Evolutionary conservation across 2,888 invertebrate genomes (phyloP).

Genomic region (Oscheius sp.): DNA sequence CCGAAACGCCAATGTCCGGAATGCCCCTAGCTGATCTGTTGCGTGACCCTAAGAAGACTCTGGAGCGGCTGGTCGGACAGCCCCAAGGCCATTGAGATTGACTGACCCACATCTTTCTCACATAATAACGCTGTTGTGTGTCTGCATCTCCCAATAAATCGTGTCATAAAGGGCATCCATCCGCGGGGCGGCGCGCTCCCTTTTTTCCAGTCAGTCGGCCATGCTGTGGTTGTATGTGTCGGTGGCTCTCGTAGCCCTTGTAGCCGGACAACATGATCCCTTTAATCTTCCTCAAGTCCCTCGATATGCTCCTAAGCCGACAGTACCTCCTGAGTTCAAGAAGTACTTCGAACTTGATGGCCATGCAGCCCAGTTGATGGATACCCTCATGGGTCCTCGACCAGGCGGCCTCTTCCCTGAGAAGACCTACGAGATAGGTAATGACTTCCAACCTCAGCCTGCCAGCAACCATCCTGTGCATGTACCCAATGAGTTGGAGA

Average conservation of each 20-base stretch:
- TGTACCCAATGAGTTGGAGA: slow-evolving; percentile 62
- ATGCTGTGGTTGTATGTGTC: slow-evolving; percentile 51
- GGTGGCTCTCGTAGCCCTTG: slow-evolving; percentile 29
- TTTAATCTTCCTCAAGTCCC: slow-evolving; percentile 59
- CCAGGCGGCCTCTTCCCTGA: slow-evolving; percentile 73
- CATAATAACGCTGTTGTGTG: slow-evolving; percentile 38
- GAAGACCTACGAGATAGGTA: slow-evolving; percentile 71
- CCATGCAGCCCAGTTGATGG: slow-evolving; percentile 71
- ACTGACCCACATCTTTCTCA: slow-evolving; percentile 28
- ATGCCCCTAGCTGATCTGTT: slow-evolving; percentile 68
- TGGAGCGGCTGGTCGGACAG: slow-evolving; percentile 67
- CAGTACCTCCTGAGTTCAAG: slow-evolving; percentile 70
- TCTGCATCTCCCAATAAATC: slow-evolving; percentile 42
- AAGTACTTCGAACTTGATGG: slow-evolving; percentile 73
- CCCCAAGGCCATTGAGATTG: slow-evolving; percentile 37
- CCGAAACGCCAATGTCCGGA: slow-evolving; percentile 54
- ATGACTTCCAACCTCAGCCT: slow-evolving; percentile 38
- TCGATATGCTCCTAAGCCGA: slow-evolving; percentile 70
- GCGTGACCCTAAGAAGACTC: slow-evolving; percentile 68
- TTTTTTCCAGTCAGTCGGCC: slow-evolving; percentile 38
- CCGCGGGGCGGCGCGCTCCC: slow-evolving; percentile 32
- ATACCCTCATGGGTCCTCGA: slow-evolving; percentile 71
- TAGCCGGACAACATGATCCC: slow-evolving; percentile 55
- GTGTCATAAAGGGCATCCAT: slow-evolving; percentile 38
- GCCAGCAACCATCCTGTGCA: slow-evolving; percentile 52